Base-by-base conservation (phyloP, 2,113 vertebrate species). In the Camelus bactrianus region DNA sequence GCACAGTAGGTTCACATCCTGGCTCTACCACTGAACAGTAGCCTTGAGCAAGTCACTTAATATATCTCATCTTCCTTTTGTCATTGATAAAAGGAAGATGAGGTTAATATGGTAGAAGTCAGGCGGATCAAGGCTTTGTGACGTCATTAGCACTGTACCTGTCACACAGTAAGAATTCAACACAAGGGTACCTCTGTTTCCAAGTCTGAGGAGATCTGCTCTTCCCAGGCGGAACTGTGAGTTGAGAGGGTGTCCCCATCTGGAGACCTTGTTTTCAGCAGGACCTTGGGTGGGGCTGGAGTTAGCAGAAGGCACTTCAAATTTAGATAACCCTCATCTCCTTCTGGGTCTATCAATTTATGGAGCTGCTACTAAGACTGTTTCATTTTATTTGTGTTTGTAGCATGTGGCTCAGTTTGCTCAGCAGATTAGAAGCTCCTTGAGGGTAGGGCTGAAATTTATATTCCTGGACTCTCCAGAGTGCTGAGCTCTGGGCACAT, bases 151-250 rank as follows among this genome's bases (percentile, higher is more conserved):
- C 28, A 0, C 8, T 19, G 0, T 15, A 4, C 46, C 22, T 42
- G n/a, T 19, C 1, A 8, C 1, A 0, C 3, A 64, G 28, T 22
- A 50, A 75, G 52, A 82, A 28, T 30, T 60, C 35, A 35, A 0
- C 13, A 56, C 4, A 0, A 2, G 20, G 20, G 19, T 9, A 3
- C 32, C 12, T 0, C 12, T 48, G 46, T 30, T 83, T 48, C 22
- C 24, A 48, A 5, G 3, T 26, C 8, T 4, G 1, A 28, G 9
- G 48, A 24, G 5, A 26, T 4, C 6, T 60, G 3, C 42, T 38
- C 16, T 67, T 38, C 7, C 54, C 9, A 4, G 35, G 28, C 4
- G 64, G 54, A 32, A 28, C 42, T 9, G 50, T 12, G 58, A 8
- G 2, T 8, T 12, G 17, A 46, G 70, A 70, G 52, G 52, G 60